Base-by-base conservation (phyloP, 1,140 invertebrate species). In the Philaenus spumarius region DNA sequence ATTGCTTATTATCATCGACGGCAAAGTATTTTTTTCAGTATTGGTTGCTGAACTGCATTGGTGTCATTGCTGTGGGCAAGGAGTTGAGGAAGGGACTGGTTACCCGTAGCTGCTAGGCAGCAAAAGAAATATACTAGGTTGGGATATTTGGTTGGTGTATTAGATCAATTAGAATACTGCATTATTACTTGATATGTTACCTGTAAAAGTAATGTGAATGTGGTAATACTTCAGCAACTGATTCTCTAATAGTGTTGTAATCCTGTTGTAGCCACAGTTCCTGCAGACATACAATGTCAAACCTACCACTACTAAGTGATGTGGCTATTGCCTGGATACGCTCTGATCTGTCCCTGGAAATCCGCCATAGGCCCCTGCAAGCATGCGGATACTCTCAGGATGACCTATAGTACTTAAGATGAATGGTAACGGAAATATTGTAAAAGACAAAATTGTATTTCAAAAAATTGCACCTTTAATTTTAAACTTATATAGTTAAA, bases 201-300 rank as follows among this genome's bases (percentile, higher is more conserved):
- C 92, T 96, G 69, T 92, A 87, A 73, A 97, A 97, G 71, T 97
- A 97, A 77, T 97, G 90, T 1, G 86, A 82, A 77, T 87, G 87
- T 7, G 90, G 91, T 45, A 95, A 72, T n/a, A 75, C 72, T 56
- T 68, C 69, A 39, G 77, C 70, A 1, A 83, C 75, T 68, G 78
- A 81, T 1, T 83, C 71, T 62, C 80, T 82, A 19, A 93, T 80
- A 61, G 76, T 75, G 61, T 87, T 72, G 73, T 82, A 96, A 73
- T 95, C 92, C 43, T 77, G 69, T 61, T 86, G 78, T 54, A 80
- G 81, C 93, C 93, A 97, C 14, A 97, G 82, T 80, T 97, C 95
- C 79, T 97, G 93, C 12, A 98, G 74, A 57, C 93, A 90, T 1
- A 96, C 87, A 66, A 97, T 81, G 73, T 95, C 92, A 76, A 92